These are phyloP conservation scores for Pachliopta kotzebuea DNA, from an alignment of 2,888 invertebrate species.

Conservation along the genomic window DNA sequence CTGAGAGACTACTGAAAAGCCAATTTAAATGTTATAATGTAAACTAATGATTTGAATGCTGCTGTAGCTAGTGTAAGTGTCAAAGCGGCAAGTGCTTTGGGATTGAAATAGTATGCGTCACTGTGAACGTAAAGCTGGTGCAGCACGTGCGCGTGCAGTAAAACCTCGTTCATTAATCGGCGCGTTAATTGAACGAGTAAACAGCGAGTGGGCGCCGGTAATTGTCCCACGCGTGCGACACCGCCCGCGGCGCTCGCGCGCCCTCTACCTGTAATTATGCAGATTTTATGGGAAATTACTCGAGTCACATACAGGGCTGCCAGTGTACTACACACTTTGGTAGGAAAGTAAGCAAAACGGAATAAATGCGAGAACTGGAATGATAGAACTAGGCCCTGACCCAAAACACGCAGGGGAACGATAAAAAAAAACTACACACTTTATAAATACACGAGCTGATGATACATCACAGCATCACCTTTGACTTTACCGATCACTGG, in stretches of 20 bases:
- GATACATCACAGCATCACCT: too few relatives aligned
- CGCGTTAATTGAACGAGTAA: conserved; percentile 37
- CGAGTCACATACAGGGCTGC: conserved; percentile 10
- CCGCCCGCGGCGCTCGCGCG: conserved; percentile 45
- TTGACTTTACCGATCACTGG: too few relatives aligned
- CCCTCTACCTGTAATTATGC: conserved; percentile 65
- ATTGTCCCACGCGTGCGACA: conserved; percentile 48
- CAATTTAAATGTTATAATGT: too few relatives aligned
- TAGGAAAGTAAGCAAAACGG: too few relatives aligned
- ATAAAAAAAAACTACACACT: too few relatives aligned
- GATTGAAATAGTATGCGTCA: neutral
- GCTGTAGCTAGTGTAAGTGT: too few relatives aligned
- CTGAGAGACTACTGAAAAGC: too few relatives aligned
- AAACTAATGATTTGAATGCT: too few relatives aligned
- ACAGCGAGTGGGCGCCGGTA: conserved; percentile 40
- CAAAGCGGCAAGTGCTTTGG: neutral
- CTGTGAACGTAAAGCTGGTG: neutral
- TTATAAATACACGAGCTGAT: too few relatives aligned
- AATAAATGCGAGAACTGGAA: too few relatives aligned
- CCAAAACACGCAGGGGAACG: too few relatives aligned
- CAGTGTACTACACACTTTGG: neutral
- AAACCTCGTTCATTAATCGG: conserved; percentile 23
- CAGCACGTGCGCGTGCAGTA: conserved; percentile 10
- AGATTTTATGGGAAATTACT: conserved; percentile 65
- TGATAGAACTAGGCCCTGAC: too few relatives aligned